Evolutionary conservation across 2,797 vertebrate species (phyloP).

Genomic region (Kryptopterus vitreolus): DNA sequence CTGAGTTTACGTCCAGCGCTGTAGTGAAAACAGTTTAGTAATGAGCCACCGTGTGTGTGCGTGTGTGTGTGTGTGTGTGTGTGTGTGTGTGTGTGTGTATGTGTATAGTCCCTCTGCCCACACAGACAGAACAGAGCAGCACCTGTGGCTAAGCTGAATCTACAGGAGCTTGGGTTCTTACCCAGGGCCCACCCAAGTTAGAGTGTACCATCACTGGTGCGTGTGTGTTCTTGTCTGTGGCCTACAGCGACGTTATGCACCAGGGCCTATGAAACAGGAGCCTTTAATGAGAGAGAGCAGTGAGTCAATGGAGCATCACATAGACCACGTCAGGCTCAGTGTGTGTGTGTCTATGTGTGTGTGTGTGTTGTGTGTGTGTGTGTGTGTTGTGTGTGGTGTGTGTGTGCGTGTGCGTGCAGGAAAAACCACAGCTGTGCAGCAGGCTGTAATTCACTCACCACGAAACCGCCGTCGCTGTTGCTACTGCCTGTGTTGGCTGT

Average conservation of each 20-base stretch:
- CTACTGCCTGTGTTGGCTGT: slow-evolving; percentile 52
- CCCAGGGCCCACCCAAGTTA: slow-evolving; percentile 55
- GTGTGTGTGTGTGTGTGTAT: slow-evolving; percentile 17
- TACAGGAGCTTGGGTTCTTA: slow-evolving; percentile 42
- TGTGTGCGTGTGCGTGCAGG: slow-evolving; percentile 44
- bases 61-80: slow-evolving; percentile 35
- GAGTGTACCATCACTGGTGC: slow-evolving; percentile 47
- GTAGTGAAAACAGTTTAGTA: slow-evolving; percentile 68
- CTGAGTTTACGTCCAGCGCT: slow-evolving; percentile 41
- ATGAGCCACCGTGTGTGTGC: slow-evolving; percentile 69
- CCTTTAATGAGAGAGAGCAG: slow-evolving; percentile 53
- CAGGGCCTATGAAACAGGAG: slow-evolving; percentile 48
- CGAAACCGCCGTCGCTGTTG: slow-evolving; percentile 69
- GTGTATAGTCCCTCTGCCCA: slow-evolving; percentile 54
- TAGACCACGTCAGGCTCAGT: slow-evolving; percentile 44
- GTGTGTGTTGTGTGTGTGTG: slow-evolving; percentile 14
- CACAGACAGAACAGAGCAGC: slow-evolving; percentile 53
- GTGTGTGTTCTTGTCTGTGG: slow-evolving; percentile 49
- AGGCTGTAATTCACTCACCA: slow-evolving; percentile 78
- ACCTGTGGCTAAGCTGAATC: slow-evolving; percentile 53
- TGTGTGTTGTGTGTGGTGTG: slow-evolving; percentile 30
- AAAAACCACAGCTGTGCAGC: slow-evolving; percentile 78
- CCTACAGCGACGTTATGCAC: slow-evolving; percentile 51
- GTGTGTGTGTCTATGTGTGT: slow-evolving; percentile 27
- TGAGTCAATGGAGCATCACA: slow-evolving; percentile 46